Conservation (phyloP, 2,113 vertebrate genomes). For the Brienomyrus longianalis region DNA sequence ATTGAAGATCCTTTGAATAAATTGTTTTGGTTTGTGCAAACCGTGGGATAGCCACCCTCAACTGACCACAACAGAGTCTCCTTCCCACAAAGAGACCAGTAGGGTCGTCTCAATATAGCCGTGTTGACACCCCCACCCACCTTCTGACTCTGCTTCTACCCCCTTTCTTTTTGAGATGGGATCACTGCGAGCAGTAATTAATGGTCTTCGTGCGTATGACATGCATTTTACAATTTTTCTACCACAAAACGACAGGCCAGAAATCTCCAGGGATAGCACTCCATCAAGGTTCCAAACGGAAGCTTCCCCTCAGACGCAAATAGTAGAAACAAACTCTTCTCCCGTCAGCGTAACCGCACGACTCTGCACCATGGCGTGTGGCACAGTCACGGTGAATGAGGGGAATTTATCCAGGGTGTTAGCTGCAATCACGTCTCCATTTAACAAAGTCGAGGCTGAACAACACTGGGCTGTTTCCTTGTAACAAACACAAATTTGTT, state of each 20-base stretch:
- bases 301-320: conserved; percentile 20
- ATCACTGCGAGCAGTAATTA: conserved; percentile 20
- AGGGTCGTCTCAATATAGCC: background rate
- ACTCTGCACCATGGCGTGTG: conserved; percentile 23
- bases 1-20: conserved; percentile 42
- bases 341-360: conserved; percentile 35
- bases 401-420: conserved; percentile 36
- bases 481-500: conserved; percentile 33
- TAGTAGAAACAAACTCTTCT: conserved; percentile 27
- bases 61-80: conserved; percentile 51
- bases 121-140: background rate
- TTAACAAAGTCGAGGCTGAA: conserved; percentile 32
- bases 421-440: conserved; percentile 37
- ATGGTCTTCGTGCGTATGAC: conserved; percentile 25
- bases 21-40: conserved; percentile 46
- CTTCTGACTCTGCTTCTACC: background rate
- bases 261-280: conserved; percentile 8
- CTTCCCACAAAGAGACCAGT: conserved; percentile 34
- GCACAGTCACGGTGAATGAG: conserved; percentile 28
- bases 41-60: conserved; percentile 38
- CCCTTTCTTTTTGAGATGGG: background rate
- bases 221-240: conserved; percentile 34
- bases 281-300: conserved; percentile 28
- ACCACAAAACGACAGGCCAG: conserved; percentile 14
- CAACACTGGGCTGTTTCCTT: conserved; percentile 31